Evolutionary conservation across 2,113 vertebrate genomes (phyloP).

Genomic region (Dipodomys stephensi): DNA sequence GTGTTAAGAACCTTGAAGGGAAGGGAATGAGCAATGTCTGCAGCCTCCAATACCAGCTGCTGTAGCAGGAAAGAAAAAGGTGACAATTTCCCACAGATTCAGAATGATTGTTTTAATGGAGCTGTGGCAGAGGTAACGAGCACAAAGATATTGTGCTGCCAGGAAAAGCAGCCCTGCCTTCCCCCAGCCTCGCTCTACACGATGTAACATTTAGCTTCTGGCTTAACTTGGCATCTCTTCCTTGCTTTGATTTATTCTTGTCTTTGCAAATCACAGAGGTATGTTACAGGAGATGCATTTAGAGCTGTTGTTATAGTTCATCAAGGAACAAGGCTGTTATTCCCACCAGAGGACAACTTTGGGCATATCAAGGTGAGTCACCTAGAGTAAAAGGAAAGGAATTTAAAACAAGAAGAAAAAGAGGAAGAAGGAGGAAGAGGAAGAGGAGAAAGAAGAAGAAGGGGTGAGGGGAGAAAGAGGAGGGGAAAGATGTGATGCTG

Average conservation of each 20-base stretch:
- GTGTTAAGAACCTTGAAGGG: conserved; percentile 85
- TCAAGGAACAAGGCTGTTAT: conserved; percentile 82
- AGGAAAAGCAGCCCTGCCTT: conserved; percentile 82
- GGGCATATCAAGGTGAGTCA: conserved; percentile 80
- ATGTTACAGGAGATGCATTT: conserved; percentile 84
- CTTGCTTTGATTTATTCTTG: conserved; percentile 87
- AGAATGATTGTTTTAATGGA: conserved; percentile 86
- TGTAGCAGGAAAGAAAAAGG: conserved; percentile 84
- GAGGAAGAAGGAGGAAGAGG: background rate
- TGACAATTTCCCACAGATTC: conserved; percentile 84
- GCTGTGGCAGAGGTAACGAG: conserved; percentile 82
- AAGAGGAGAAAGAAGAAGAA: too few species aligned
- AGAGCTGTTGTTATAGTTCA: conserved; percentile 83
- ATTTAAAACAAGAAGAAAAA: conserved; percentile 50
- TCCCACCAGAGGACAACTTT: conserved; percentile 82
- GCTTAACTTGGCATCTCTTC: conserved; percentile 85
- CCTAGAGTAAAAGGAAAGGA: conserved; percentile 84
- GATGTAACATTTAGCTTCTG: conserved; percentile 89
- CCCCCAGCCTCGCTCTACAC: conserved; percentile 81
- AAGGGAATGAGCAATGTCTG: conserved; percentile 85
- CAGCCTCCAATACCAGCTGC: conserved; percentile 85
- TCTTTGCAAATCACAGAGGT: conserved; percentile 87
- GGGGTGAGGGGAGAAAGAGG: background rate
- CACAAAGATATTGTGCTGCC: conserved; percentile 82
- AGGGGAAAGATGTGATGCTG: conserved; percentile 70